Evolutionary conservation across 2,113 vertebrate species (phyloP).

Genomic region (Macquaria australasica): DNA sequence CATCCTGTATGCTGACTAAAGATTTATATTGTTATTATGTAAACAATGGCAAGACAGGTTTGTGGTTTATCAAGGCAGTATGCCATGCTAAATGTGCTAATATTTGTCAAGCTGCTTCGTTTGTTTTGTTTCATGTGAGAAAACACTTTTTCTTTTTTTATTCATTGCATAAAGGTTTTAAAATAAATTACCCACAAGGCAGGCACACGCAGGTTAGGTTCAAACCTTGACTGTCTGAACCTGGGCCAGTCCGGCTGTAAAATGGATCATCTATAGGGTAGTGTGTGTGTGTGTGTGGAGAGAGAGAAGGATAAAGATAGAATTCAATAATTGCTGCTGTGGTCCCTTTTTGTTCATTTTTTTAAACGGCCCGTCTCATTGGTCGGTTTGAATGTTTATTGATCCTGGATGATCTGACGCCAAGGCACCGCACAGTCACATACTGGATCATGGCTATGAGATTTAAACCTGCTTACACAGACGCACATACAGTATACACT

Average conservation of each 20-base stretch:
- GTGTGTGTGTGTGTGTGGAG: neutral
- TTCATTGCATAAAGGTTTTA: constrained; percentile 2
- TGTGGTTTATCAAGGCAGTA: neutral
- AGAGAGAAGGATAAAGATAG: neutral
- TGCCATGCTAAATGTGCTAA: neutral
- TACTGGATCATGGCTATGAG: neutral
- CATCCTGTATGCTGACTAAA: neutral
- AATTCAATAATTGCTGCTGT: neutral
- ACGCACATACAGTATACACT: neutral
- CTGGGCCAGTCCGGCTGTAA: constrained; percentile 16
- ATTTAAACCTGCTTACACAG: neutral
- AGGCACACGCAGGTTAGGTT: neutral
- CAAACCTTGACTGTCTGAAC: neutral
- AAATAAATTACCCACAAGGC: neutral
- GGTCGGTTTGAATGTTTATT: constrained; percentile 54
- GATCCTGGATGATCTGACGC: constrained; percentile 28
- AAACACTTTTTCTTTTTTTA: constrained; percentile 1
- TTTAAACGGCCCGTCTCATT: constrained; percentile 46
- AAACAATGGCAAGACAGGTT: neutral
- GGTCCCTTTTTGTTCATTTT: constrained; percentile 1
- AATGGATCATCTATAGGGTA: constrained; percentile 21
- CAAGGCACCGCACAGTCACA: neutral
- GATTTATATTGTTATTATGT: neutral
- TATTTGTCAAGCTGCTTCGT: neutral
- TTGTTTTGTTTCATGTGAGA: constrained; percentile 3